A percentile compares a stretch with the other conserved stretches of the same genome.
Conservation (phyloP, 2,888 invertebrate species). For the Spisula subtruncata region DNA sequence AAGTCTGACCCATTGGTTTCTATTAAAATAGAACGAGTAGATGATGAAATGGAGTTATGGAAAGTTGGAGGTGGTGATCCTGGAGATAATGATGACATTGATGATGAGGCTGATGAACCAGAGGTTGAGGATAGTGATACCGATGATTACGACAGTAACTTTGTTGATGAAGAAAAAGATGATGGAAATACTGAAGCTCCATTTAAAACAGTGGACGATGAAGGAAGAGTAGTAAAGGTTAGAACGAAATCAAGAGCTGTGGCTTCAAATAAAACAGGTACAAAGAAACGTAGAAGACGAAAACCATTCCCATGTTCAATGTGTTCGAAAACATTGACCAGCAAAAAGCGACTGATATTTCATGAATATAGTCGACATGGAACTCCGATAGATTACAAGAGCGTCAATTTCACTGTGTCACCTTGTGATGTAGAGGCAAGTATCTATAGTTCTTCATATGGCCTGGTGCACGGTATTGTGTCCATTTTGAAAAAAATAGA, state of each 20-base stretch:
- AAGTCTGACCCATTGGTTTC: not conserved
- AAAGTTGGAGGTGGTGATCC: constrained; percentile 1
- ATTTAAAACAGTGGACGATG: constrained; percentile 39
- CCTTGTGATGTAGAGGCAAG: constrained; percentile 64
- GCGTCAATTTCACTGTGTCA: constrained; percentile 55
- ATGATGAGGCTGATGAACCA: constrained; percentile 20
- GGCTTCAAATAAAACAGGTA: not conserved
- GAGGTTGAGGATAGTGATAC: constrained; percentile 42
- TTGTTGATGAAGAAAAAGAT: constrained; percentile 1
- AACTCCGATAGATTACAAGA: constrained; percentile 58
- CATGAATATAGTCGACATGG: constrained; percentile 71
- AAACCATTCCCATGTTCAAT: constrained; percentile 61
- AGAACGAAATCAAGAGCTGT: constrained; percentile 23
- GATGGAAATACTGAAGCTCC: not conserved
- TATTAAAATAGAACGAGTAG: constrained; percentile 35
- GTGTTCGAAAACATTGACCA: constrained; percentile 63
- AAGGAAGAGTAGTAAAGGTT: constrained; percentile 31
- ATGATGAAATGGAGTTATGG: constrained; percentile 5
- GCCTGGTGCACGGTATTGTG: too few species aligned
- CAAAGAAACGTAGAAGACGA: constrained; percentile 41
- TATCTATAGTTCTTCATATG: not conserved
- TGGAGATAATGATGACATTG: constrained; percentile 6
- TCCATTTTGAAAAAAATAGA: too few species aligned
- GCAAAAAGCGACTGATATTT: constrained; percentile 61
- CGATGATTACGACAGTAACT: constrained; percentile 42